Evolutionary conservation across 2,888 invertebrate species (phyloP), one percentile per base, ranked within the genome.

Genomic region (Oxystoma pomonae): DNA sequence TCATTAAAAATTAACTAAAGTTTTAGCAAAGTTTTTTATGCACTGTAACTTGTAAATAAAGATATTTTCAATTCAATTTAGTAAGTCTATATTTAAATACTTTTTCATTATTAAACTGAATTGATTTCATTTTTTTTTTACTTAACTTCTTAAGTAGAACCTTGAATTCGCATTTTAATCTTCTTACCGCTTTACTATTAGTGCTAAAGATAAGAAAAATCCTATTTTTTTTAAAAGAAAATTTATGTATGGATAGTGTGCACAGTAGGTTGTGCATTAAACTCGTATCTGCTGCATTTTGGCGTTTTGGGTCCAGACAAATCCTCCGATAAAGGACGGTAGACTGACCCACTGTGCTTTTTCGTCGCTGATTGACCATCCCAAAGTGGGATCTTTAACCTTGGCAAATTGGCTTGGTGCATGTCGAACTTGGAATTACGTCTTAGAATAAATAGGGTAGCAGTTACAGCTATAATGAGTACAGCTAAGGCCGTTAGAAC

Each of bases 261-360:
- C 17, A 76, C 75, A 60, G 71, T 69, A 1, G 76, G 75, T 20
- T 68, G 68, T 12, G 74, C 63, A 58, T 69, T 65, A 56, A 76
- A 87, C 77, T 87, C 86, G 80, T 83, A 87, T 66, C 87, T 81
- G 77, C 70, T 75, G 35, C 75, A 67, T 65, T 87, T 90, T 58
- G 90, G 90, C 73, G 88, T 86, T 74, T 85, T 82, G 2, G 88
- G 86, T 57, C 87, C 87, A 12, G 85, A 83, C 69, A 90, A 85
- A 70, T 92, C 91, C 77, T 91, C 91, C 12, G 90, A 90, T 61
- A 92, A 81, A 69, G 90, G 90, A 74, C 90, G 89, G 80, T 91
- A 92, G 18, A 92, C 89, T 65, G 91, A 83, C 1, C 89, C 89
- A 71, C 88, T 88, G 77, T 89, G 88, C 74, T 87, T 89, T 82